phyloP scores from a whole-genome alignment of 2,888 invertebrate species.

The Pheosia gnoma region DNA sequence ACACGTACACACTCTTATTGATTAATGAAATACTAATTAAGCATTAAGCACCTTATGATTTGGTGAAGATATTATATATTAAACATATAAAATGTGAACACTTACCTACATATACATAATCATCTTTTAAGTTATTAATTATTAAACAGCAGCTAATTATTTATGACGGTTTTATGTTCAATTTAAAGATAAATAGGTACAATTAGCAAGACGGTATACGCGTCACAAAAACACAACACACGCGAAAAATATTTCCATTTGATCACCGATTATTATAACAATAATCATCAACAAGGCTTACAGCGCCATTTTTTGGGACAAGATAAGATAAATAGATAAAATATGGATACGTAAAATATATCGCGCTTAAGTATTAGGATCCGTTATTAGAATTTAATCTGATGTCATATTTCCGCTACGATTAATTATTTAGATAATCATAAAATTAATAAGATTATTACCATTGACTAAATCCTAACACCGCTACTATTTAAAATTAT shows the following conservation, averaged over 20 bases:
- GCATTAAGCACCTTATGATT: too few relatives aligned
- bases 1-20: too few relatives aligned
- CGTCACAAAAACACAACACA: neutral
- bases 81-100: too few relatives aligned
- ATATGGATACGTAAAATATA: neutral
- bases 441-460: neutral
- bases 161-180: too few relatives aligned
- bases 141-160: too few relatives aligned
- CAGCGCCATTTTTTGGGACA: slow-evolving; percentile 1
- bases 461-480: neutral
- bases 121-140: too few relatives aligned
- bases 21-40: too few relatives aligned
- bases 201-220: neutral
- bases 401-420: neutral
- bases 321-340: slow-evolving; percentile 2
- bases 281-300: neutral
- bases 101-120: too few relatives aligned
- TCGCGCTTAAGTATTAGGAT: neutral
- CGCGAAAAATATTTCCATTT: neutral
- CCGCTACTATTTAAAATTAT: neutral
- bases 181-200: neutral
- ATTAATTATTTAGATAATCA: neutral
- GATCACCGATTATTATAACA: neutral
- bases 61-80: too few relatives aligned
- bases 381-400: too few relatives aligned